These are phyloP conservation scores for Anthonomus grandis DNA, from an alignment of 1,140 invertebrate species.

Conservation along the genomic window DNA sequence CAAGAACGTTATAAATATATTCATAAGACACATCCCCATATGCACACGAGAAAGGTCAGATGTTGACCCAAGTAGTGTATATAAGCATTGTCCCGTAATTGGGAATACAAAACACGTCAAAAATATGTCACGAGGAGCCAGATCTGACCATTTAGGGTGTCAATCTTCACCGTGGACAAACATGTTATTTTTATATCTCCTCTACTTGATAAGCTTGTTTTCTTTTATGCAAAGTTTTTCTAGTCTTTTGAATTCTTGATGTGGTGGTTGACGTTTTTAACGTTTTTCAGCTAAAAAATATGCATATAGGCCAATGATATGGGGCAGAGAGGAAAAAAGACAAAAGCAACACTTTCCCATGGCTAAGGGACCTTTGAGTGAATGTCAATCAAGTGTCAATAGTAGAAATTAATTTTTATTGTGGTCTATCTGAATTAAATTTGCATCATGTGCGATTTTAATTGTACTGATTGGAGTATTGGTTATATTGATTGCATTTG, in stretches of 20 bases:
- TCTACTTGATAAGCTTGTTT: conserved; percentile 28
- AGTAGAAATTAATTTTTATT: too few species aligned
- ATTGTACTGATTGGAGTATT: too few species aligned
- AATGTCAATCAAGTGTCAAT: too few species aligned
- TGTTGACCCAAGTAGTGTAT: conserved; percentile 22
- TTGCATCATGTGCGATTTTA: too few species aligned
- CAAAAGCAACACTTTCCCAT: too few species aligned
- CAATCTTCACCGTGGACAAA: conserved; percentile 28
- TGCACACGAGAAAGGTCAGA: conserved; percentile 21
- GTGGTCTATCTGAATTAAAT: too few species aligned
- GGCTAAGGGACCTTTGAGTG: too few species aligned
- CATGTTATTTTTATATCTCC: conserved; percentile 29
- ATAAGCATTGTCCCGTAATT: conserved; percentile 33
- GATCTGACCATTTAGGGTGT: conserved; percentile 26
- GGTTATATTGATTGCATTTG: too few species aligned
- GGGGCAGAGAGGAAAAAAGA: too few species aligned
- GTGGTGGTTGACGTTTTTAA: too few species aligned
- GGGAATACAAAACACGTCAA: conserved; percentile 38
- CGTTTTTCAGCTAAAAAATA: too few species aligned
- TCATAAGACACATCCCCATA: conserved; percentile 21
- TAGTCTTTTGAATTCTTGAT: conserved; percentile 8
- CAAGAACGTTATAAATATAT: conserved; percentile 26
- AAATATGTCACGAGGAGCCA: conserved; percentile 34
- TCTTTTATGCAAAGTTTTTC: conserved; percentile 10
- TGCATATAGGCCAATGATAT: too few species aligned